A percentile compares a stretch with the other conserved stretches of the same genome.
Conservation (phyloP, 1,140 invertebrate genomes). For the Rhagoletis pomonella region DNA sequence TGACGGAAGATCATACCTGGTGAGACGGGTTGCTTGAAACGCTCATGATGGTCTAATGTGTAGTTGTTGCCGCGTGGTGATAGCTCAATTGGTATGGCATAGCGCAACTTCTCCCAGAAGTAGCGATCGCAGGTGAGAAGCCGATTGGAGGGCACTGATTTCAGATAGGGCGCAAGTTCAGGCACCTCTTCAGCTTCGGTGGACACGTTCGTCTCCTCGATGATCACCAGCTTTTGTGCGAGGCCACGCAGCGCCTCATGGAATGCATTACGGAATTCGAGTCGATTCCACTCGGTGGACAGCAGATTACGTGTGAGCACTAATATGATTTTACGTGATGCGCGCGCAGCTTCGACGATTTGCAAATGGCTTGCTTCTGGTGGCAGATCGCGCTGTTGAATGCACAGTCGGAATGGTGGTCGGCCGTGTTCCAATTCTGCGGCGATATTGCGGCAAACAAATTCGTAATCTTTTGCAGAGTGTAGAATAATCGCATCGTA, state of each 20-base stretch:
- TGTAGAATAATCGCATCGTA: conserved; percentile 96
- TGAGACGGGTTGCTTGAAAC: conserved; percentile 74
- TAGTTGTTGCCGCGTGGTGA: conserved; percentile 76
- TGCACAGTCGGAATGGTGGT: conserved; percentile 85
- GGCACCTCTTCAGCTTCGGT: conserved; percentile 89
- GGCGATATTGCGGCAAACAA: conserved; percentile 88
- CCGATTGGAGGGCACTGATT: conserved; percentile 85
- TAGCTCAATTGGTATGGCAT: conserved; percentile 85
- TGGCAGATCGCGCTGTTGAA: conserved; percentile 89
- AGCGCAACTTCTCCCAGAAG: conserved; percentile 94
- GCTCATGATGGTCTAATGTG: conserved; percentile 74
- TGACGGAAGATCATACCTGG: conserved; percentile 72
- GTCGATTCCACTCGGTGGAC: conserved; percentile 90
- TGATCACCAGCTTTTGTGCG: conserved; percentile 88
- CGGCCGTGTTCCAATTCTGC: conserved; percentile 87
- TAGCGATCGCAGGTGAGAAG: conserved; percentile 91
- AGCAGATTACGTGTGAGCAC: conserved; percentile 89
- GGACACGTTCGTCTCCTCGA: conserved; percentile 86
- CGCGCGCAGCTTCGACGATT: conserved; percentile 90
- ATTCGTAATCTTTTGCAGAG: conserved; percentile 93
- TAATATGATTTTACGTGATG: conserved; percentile 86
- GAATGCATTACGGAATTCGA: conserved; percentile 87
- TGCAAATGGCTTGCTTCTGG: conserved; percentile 82
- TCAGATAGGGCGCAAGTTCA: conserved; percentile 90
- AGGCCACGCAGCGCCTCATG: conserved; percentile 90